These are phyloP conservation scores for Cavia aperea DNA, from an alignment of 2,113 vertebrate genomes.

Conservation along the genomic window DNA sequence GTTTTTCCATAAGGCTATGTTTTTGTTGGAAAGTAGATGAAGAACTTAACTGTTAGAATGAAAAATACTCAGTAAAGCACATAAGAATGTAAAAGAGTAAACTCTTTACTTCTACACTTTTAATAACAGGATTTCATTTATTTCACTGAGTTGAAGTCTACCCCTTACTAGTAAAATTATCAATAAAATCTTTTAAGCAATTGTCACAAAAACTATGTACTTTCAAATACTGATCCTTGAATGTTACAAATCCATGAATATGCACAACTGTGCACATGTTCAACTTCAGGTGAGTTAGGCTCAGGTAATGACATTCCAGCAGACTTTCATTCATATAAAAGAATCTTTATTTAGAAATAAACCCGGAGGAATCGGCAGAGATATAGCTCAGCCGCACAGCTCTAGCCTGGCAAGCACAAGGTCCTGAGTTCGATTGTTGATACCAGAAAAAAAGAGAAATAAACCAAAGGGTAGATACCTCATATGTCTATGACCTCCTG, in stretches of 20 bases:
- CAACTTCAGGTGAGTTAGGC: neutral
- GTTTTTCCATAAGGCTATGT: neutral
- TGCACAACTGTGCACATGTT: neutral
- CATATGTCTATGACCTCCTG: neutral
- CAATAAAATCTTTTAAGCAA: neutral
- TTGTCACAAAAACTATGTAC: neutral
- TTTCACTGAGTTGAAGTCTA: neutral
- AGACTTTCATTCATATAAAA: neutral
- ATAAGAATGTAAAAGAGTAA: neutral
- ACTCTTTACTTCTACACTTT: neutral
- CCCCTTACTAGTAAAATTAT: neutral
- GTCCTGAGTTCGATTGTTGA: too few relatives aligned
- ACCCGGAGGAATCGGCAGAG: neutral
- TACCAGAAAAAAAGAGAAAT: too few relatives aligned
- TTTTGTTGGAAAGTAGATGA: neutral
- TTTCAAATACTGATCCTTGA: neutral
- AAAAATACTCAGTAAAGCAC: neutral
- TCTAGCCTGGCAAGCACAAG: too few relatives aligned
- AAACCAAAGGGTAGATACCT: neutral
- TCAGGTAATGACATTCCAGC: neutral
- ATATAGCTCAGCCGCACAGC: too few relatives aligned
- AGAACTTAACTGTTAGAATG: neutral
- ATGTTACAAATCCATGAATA: neutral
- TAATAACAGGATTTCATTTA: neutral
- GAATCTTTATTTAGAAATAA: neutral